These are phyloP conservation scores for Zeus faber DNA, from an alignment of 2,113 vertebrate species.

Conservation along the genomic window DNA sequence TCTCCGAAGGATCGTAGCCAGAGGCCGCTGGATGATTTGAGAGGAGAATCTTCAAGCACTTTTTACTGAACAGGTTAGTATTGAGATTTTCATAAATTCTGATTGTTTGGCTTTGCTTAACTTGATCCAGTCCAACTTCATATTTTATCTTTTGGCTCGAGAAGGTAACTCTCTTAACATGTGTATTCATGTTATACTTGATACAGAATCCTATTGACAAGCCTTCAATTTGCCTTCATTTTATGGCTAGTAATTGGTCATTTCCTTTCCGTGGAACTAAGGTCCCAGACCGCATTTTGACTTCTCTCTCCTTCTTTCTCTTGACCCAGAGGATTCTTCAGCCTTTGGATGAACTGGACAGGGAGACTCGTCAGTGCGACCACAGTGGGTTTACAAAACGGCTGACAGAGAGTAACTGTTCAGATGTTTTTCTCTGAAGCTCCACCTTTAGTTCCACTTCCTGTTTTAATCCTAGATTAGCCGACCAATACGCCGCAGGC, in stretches of 20 bases:
- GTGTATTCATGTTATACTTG: no score
- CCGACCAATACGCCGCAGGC: conserved; percentile 22
- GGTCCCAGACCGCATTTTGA: neutral
- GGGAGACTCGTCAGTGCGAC: conserved; percentile 16
- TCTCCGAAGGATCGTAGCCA: conserved; percentile 24
- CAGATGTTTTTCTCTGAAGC: conserved; percentile 47
- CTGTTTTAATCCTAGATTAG: conserved; percentile 44
- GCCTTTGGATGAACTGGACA: conserved; percentile 35
- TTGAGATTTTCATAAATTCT: conserved; percentile 1
- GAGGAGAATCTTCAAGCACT: conserved; percentile 31
- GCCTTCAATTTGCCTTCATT: no score
- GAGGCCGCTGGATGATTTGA: conserved; percentile 32
- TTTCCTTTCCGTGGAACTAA: neutral
- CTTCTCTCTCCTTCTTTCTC: conserved; percentile 27
- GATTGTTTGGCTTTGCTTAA: no score
- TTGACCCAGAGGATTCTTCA: conserved; percentile 36
- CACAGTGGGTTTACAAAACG: conserved; percentile 37
- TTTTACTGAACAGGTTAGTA: conserved; percentile 32
- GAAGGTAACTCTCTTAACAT: no score
- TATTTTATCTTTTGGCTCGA: no score
- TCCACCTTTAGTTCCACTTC: conserved; percentile 25
- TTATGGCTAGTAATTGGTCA: neutral
- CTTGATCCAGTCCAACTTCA: no score
- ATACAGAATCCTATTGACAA: no score
- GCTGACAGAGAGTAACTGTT: conserved; percentile 34